Percentiles rank a stretch among this genome's conserved stretches.
Conservation (phyloP, 2,113 vertebrate genomes). For the Tragelaphus buxtoni region DNA sequence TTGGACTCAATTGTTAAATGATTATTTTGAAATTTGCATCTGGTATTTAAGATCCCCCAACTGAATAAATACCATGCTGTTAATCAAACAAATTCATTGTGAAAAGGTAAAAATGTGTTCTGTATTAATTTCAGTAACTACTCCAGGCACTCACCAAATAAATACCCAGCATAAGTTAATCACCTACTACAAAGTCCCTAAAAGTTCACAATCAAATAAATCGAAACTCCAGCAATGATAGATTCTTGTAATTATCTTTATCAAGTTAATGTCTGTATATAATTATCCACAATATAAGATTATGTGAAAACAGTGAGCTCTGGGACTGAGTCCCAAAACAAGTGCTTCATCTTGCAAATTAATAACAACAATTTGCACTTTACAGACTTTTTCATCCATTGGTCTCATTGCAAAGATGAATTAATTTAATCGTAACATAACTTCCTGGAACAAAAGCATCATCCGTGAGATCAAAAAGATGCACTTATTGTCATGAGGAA, state of each 20-base stretch:
- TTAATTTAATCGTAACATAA: neutral
- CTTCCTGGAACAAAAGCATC: neutral
- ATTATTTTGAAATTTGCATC: constrained; percentile 46
- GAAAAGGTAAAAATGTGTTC: constrained; percentile 62
- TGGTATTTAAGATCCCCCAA: constrained; percentile 49
- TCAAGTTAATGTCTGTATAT: constrained; percentile 33
- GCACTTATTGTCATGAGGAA: neutral
- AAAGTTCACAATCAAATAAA: constrained; percentile 46
- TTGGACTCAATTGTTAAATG: neutral
- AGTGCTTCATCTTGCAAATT: constrained; percentile 58
- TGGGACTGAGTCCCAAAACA: constrained; percentile 34
- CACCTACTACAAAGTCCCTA: constrained; percentile 27
- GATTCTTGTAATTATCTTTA: constrained; percentile 63
- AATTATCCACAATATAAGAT: neutral
- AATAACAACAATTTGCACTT: constrained; percentile 55
- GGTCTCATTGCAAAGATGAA: constrained; percentile 19
- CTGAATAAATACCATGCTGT: constrained; percentile 28
- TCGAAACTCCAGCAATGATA: constrained; percentile 21
- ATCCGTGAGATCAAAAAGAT: neutral
- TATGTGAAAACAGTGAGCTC: neutral
- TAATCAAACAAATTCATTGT: constrained; percentile 61
- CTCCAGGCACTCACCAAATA: constrained; percentile 36
- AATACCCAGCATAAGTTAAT: neutral
- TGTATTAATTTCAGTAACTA: constrained; percentile 55
- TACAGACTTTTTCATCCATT: constrained; percentile 20